phyloP scores from a whole-genome alignment of 2,888 invertebrate genomes.

The Drosophila longiperda region DNA sequence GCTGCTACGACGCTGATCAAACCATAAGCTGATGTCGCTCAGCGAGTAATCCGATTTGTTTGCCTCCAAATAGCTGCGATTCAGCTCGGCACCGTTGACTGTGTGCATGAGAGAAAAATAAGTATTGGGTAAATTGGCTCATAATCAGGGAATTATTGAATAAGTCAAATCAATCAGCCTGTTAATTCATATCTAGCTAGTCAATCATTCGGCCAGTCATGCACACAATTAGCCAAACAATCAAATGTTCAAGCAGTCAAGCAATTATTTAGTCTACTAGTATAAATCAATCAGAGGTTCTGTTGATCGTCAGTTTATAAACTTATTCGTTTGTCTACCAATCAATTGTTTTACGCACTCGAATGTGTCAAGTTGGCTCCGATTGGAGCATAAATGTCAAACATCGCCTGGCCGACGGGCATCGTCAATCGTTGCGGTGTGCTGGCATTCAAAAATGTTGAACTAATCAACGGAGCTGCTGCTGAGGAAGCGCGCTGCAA shows the following conservation, averaged over 20 bases:
- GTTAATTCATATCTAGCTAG: neutral
- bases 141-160: neutral
- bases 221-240: neutral
- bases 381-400: constrained; percentile 56
- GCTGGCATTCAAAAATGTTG: constrained; percentile 79
- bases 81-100: constrained; percentile 84
- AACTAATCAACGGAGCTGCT: constrained; percentile 64
- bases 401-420: constrained; percentile 12
- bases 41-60: constrained; percentile 84
- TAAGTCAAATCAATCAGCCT: neutral
- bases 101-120: constrained; percentile 8
- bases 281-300: neutral
- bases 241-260: neutral
- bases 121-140: neutral
- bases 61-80: constrained; percentile 84
- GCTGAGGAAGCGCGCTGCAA: constrained; percentile 44
- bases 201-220: neutral
- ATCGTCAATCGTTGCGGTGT: constrained; percentile 80
- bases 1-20: constrained; percentile 76
- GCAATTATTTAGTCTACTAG: neutral
- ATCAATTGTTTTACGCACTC: constrained; percentile 56
- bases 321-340: neutral
- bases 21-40: constrained; percentile 83
- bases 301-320: neutral
- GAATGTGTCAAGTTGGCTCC: constrained; percentile 76